These are phyloP conservation scores for Ptyas mucosa DNA, from an alignment of 2,113 vertebrate genomes.

Conservation along the genomic window DNA sequence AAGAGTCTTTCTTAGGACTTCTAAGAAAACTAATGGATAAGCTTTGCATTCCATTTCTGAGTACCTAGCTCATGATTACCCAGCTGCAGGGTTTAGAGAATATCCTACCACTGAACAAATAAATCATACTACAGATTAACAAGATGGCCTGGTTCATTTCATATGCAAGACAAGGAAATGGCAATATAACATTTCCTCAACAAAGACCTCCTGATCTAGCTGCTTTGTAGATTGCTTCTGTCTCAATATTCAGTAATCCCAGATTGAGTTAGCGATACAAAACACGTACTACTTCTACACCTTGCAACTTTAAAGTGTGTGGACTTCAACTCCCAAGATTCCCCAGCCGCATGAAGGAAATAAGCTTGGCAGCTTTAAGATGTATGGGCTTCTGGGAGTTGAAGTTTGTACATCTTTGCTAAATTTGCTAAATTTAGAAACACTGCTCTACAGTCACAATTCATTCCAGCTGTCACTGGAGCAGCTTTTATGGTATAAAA, in stretches of 20 bases:
- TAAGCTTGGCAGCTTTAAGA: background rate
- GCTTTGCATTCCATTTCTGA: background rate
- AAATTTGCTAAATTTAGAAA: background rate
- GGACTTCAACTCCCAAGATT: background rate
- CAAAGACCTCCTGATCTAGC: background rate
- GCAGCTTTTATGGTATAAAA: background rate
- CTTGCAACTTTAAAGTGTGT: background rate
- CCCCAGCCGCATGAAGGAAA: background rate
- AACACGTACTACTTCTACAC: background rate
- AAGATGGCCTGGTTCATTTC: background rate
- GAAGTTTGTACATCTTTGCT: background rate
- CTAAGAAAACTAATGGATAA: background rate
- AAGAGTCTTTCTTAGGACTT: background rate
- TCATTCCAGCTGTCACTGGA: background rate
- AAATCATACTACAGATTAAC: background rate
- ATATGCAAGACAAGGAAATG: background rate
- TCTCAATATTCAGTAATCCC: background rate
- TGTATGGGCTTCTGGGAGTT: background rate
- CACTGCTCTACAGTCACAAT: background rate
- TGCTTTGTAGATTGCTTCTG: background rate
- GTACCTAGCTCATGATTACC: background rate
- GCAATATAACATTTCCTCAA: background rate
- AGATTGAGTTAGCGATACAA: background rate
- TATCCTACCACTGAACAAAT: background rate
- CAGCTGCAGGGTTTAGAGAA: background rate